A percentile compares a stretch with the other conserved stretches of the same genome.
Evolutionary conservation across 2,797 vertebrate species (phyloP).

Genomic region (Pangasius krempfi): DNA sequence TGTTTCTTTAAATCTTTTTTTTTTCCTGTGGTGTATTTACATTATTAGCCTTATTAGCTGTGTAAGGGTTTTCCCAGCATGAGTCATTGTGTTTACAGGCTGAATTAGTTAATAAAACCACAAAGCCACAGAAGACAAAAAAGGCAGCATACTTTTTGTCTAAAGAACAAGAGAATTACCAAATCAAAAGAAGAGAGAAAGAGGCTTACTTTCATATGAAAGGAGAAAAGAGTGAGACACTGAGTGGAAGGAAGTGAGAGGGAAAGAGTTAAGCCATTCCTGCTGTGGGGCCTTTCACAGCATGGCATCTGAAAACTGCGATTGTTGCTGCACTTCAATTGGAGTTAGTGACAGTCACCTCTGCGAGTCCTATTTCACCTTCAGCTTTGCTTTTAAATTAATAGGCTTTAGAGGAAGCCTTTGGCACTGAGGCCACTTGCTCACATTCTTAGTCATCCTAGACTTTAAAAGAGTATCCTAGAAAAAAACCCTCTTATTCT

Average conservation of each 20-base stretch:
- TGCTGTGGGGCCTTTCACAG: slow-evolving; percentile 49
- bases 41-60: slow-evolving; percentile 9
- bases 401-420: slow-evolving; percentile 44
- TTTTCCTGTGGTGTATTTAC: neutral
- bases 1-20: neutral
- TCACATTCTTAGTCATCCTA: slow-evolving; percentile 36
- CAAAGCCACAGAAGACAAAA: slow-evolving; percentile 11
- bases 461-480: slow-evolving; percentile 37
- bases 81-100: neutral
- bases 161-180: slow-evolving; percentile 35
- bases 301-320: slow-evolving; percentile 47
- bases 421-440: slow-evolving; percentile 37
- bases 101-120: slow-evolving; percentile 17
- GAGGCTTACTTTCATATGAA: slow-evolving; percentile 26
- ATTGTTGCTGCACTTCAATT: slow-evolving; percentile 45
- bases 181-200: slow-evolving; percentile 29
- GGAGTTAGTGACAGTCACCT: slow-evolving; percentile 46
- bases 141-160: slow-evolving; percentile 14
- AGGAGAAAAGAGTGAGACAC: slow-evolving; percentile 10
- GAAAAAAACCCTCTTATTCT: neutral
- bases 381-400: slow-evolving; percentile 43
- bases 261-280: slow-evolving; percentile 37
- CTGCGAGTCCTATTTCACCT: slow-evolving; percentile 47
- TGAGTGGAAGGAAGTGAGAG: slow-evolving; percentile 36
- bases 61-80: slow-evolving; percentile 2